Base-by-base conservation (phyloP, 1,140 invertebrate species). In the Oppia nitens region DNA sequence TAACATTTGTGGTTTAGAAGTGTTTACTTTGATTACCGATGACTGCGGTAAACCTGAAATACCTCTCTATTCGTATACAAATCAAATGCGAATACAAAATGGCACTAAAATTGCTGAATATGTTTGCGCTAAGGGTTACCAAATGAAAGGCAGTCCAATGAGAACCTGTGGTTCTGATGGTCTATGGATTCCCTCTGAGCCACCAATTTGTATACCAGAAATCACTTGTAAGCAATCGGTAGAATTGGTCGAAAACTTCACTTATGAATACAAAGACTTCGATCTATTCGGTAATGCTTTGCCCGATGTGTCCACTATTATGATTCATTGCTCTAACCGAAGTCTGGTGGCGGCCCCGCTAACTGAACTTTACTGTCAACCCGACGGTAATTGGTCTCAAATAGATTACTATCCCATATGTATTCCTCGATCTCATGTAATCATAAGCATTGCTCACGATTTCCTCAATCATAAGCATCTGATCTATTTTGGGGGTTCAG, bases 401-500 rank as follows among this genome's bases (percentile, higher is more conserved):
- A 50, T 50, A 20, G n/a, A 50, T 20, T 20, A 24, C 48, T 9
- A 9, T 9, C 24, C 24, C 4, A 20, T 50, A 6, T 50, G 48
- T 50, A 4, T 9, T 9, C 48, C 48, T 6, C 6, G 32, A 40
- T 9, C 6, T 40, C 32, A 40, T 40, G 32, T 40, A 23, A 26
- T 57, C 14, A 12, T 49, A 11, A 4, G 9, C 14, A 52, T 56
- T 49, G 56, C 47, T 1, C 40, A 27, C 12, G 4, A 28, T 23
- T 21, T 57, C 1, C 48, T 11, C 25, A 47, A 57, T 23, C 26
- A 57, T 27, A 57, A 57, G 25, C 48, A 57, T 40, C 4, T 57
- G 14, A 57, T 48, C 9, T 57, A 49, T 40, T 57, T 49, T 52
- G 56, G 56, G n/a, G 56, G 3, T 28, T 25, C 47, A 1, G 56